These are phyloP conservation scores for Leptocoma aspasia DNA, from an alignment of 2,113 vertebrate genomes.

Conservation along the genomic window DNA sequence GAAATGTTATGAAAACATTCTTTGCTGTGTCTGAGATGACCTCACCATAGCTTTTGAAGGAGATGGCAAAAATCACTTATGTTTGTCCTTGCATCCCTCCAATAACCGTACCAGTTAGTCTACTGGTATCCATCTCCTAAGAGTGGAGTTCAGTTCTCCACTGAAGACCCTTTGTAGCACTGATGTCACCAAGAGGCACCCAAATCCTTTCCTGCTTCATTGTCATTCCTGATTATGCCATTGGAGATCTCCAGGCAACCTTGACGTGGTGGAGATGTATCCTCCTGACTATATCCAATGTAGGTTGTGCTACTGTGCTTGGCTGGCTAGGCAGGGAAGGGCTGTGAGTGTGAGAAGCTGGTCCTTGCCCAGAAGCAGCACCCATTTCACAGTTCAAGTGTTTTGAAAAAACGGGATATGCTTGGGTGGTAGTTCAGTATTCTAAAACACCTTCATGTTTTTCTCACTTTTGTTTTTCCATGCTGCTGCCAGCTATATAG, in stretches of 20 bases:
- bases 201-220: neutral
- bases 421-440: neutral
- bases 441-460: neutral
- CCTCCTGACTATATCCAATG: accelerated
- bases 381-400: neutral
- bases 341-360: neutral
- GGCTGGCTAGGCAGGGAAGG: neutral
- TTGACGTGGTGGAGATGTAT: neutral
- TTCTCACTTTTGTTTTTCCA: neutral
- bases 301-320: neutral
- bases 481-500: neutral
- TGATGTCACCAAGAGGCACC: neutral
- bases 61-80: neutral
- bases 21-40: neutral
- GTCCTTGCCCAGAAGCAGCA: neutral
- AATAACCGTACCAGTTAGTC: neutral
- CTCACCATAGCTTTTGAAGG: neutral
- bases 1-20: neutral
- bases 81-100: neutral
- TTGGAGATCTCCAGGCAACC: neutral
- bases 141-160: neutral
- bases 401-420: neutral
- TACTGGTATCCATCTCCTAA: neutral
- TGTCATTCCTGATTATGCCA: neutral
- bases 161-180: neutral